These are phyloP conservation scores for Oryctes rhinoceros DNA, from an alignment of 1,140 invertebrate genomes.

Conservation along the genomic window DNA sequence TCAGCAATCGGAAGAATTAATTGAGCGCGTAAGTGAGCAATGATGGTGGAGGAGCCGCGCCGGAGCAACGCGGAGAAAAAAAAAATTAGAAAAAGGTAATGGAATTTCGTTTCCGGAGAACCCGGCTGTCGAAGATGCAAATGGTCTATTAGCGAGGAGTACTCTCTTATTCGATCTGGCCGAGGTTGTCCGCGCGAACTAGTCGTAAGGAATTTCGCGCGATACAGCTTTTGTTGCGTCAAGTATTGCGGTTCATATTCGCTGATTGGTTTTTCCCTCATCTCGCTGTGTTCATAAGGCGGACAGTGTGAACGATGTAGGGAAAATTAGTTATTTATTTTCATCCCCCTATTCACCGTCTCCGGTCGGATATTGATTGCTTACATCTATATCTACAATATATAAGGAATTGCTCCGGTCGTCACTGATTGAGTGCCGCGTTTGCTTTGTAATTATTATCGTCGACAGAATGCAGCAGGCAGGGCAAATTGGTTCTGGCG, in stretches of 20 bases:
- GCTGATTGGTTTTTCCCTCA: neutral
- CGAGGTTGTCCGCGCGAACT: neutral
- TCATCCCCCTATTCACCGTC: neutral
- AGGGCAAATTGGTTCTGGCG: slow-evolving; percentile 3
- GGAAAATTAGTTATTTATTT: slow-evolving; percentile 11
- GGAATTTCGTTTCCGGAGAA: slow-evolving; percentile 4
- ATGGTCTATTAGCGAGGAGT: slow-evolving; percentile 24
- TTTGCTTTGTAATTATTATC: slow-evolving; percentile 20
- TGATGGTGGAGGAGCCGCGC: neutral
- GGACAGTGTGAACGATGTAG: neutral
- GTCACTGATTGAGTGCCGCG: slow-evolving; percentile 4
- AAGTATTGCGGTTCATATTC: neutral
- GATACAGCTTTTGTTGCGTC: neutral
- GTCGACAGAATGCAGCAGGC: neutral
- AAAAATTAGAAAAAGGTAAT: slow-evolving; percentile 6
- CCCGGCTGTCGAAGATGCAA: slow-evolving; percentile 14
- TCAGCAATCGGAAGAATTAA: slow-evolving; percentile 28
- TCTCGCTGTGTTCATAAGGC: neutral
- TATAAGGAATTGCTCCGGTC: slow-evolving; percentile 7
- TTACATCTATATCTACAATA: neutral
- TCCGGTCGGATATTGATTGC: neutral
- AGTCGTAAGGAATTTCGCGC: neutral
- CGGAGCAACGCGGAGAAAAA: neutral
- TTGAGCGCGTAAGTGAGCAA: slow-evolving; percentile 24
- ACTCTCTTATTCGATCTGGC: neutral